Base-by-base conservation (phyloP, 2,113 vertebrate species). In the Onychostruthus taczanowskii region DNA sequence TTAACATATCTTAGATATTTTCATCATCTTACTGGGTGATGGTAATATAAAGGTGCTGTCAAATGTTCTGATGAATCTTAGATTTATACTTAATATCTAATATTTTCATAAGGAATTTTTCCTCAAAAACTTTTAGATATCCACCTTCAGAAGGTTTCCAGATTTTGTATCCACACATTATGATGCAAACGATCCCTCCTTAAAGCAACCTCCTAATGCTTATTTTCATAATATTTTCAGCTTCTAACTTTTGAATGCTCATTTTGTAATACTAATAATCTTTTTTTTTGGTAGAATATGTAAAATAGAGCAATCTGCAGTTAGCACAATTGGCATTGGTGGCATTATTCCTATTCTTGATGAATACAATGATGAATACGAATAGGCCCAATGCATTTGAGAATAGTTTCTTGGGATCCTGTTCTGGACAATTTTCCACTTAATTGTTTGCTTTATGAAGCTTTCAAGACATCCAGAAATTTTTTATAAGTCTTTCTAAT, bases 341-440 rank as follows among this genome's bases (percentile, higher is more conserved):
- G 63, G 74, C 79, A 66, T 87, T 91, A 78, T 85, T 85, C 62
- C 70, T 85, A 16, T 70, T 68, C 47, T 82, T 63, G 33, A 15
- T 64, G 68, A 89, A 37, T 46, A 87, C 39, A 85, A 43, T 87
- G 77, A 95, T 89, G 74, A 93, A 91, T 59, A 93, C 43, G 86
- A 92, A 90, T 72, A 86, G 43, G 56, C 16, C 47, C 8, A 80
- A 78, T 86, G 79, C 50, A 82, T 77, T 78, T 3, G 2, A 70
- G 68, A 93, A 92, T 56, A 72, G 50, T 90, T 93, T 78, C 39
- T 88, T 47, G 55, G 59, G 50, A 92, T 70, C 41, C 23, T 58
- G n/a, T 85, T 95, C 94, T 84, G 76, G 63, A 96, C 61, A 72
- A 77, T 92, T 93, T 94, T 95, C 43, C 47, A 88, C 75, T 61